phyloP scores from a whole-genome alignment of 2,113 vertebrate genomes.

The Pimephales promelas region DNA sequence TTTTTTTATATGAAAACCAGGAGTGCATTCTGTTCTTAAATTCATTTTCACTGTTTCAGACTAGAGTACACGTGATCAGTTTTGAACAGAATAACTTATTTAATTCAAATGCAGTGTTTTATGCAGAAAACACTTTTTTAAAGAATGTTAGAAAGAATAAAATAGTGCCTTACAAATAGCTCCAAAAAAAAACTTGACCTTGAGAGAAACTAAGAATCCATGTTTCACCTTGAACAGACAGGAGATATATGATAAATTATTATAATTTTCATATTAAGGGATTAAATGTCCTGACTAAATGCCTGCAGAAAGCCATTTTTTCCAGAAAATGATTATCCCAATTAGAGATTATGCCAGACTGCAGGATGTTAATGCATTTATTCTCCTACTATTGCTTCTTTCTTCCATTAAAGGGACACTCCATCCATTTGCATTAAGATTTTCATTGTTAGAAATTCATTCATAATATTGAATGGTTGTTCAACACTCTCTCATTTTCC shows the following conservation, averaged over 20 bases:
- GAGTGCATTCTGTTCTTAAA: not conserved
- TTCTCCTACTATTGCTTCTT: not conserved
- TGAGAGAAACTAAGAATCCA: not conserved
- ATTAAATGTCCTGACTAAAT: too few relatives aligned
- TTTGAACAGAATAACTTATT: not conserved
- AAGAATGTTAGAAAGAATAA: not conserved
- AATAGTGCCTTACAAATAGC: not conserved
- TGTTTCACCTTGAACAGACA: not conserved
- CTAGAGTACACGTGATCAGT: too few relatives aligned
- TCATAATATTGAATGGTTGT: too few relatives aligned
- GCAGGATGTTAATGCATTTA: constrained; percentile 32
- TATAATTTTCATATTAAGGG: not conserved
- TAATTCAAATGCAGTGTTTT: not conserved
- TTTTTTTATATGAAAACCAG: not conserved
- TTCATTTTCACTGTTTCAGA: not conserved
- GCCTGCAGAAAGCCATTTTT: not conserved
- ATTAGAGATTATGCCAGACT: constrained; percentile 33
- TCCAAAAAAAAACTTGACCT: not conserved
- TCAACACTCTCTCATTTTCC: too few relatives aligned
- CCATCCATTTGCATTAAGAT: too few relatives aligned
- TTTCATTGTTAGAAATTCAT: too few relatives aligned
- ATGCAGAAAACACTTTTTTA: too few relatives aligned
- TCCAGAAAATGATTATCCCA: constrained; percentile 10
- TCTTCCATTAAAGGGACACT: too few relatives aligned
- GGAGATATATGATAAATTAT: too few relatives aligned